Conservation (phyloP, 2,797 vertebrate genomes). For the Notolepis coatsorum region DNA sequence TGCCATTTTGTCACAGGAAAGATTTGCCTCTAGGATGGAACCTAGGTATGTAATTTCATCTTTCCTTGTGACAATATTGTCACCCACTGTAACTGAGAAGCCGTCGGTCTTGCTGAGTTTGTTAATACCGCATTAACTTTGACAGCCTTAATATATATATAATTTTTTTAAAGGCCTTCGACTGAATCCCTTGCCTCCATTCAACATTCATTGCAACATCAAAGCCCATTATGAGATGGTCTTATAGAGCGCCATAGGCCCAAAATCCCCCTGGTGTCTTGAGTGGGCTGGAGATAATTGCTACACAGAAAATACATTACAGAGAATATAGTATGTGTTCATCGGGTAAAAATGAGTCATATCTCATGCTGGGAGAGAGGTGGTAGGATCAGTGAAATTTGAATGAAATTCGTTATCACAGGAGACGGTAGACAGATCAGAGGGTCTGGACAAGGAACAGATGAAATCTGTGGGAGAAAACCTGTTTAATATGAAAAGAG, state of each 20-base stretch:
- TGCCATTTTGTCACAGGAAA: background rate
- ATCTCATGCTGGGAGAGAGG: slow-evolving; percentile 42
- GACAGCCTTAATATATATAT: background rate
- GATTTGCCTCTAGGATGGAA: too few species aligned
- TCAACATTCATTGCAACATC: slow-evolving; percentile 27
- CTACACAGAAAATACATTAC: slow-evolving; percentile 46
- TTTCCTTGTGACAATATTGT: too few species aligned
- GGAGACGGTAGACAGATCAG: slow-evolving; percentile 51
- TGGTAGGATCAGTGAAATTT: slow-evolving; percentile 62
- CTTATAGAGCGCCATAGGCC: background rate
- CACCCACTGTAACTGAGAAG: too few species aligned
- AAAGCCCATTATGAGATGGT: background rate
- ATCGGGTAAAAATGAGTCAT: slow-evolving; percentile 48
- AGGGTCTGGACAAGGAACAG: slow-evolving; percentile 4
- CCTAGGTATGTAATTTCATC: background rate
- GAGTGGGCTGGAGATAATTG: slow-evolving; percentile 27
- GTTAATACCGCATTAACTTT: too few species aligned
- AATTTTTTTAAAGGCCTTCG: too few species aligned
- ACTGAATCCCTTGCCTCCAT: slow-evolving; percentile 2
- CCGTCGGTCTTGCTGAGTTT: too few species aligned
- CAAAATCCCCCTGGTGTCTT: background rate
- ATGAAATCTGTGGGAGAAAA: slow-evolving; percentile 26
- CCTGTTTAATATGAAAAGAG: background rate
- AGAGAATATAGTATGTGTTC: slow-evolving; percentile 22
- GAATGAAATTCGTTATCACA: slow-evolving; percentile 69